Evolutionary conservation across 30 jellyfish, hydroid and myxozoan genomes (phyloP).

Genomic region (Aurelia sp.): DNA sequence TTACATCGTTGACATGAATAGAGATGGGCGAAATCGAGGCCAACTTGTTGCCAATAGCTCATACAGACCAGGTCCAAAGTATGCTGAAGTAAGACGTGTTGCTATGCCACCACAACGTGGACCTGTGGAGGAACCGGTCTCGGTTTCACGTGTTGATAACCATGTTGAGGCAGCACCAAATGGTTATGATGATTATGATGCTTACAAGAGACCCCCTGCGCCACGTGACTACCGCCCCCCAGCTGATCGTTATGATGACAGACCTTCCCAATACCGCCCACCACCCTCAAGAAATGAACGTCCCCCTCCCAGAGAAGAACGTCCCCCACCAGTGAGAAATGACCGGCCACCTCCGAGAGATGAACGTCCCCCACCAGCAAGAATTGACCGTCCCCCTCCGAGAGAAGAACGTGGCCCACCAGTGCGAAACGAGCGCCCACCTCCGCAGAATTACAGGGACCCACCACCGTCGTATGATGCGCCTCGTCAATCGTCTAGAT

Average conservation of each 20-base stretch:
- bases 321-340: slow-evolving; percentile 75
- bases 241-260: slow-evolving; percentile 40
- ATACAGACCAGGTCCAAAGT: slow-evolving; percentile 79
- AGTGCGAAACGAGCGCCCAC: slow-evolving; percentile 37
- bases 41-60: slow-evolving; percentile 72
- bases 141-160: slow-evolving; percentile 28
- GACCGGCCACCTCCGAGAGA: slow-evolving; percentile 43
- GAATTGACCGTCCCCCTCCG: slow-evolving; percentile 64
- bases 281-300: slow-evolving; percentile 62
- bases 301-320: slow-evolving; percentile 50
- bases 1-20: slow-evolving; percentile 72
- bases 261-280: slow-evolving; percentile 46
- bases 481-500: slow-evolving; percentile 42
- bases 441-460: slow-evolving; percentile 45
- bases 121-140: slow-evolving; percentile 42
- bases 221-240: slow-evolving; percentile 51
- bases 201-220: slow-evolving; percentile 29
- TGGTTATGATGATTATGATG: slow-evolving; percentile 12
- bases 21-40: slow-evolving; percentile 54
- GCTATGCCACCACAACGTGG: slow-evolving; percentile 51
- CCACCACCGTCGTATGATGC: slow-evolving; percentile 70
- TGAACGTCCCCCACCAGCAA: slow-evolving; percentile 17
- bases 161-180: slow-evolving; percentile 55
- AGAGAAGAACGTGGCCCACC: slow-evolving; percentile 38
- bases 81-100: slow-evolving; percentile 80